Conservation (phyloP, 2,797 vertebrate genomes). For the Phaenicophaeus curvirostris region DNA sequence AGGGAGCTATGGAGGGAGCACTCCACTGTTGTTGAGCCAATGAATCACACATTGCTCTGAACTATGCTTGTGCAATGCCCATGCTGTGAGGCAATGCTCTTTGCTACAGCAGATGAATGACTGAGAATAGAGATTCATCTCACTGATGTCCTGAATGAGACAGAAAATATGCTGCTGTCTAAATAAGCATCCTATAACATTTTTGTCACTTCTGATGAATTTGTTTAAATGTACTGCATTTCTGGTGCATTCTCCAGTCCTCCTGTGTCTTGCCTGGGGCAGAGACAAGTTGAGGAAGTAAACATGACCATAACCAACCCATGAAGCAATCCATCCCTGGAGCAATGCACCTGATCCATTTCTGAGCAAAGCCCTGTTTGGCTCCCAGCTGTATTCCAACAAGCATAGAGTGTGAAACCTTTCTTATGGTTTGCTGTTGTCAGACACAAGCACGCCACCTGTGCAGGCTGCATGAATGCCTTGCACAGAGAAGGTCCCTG, state of each 20-base stretch:
- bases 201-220: background rate
- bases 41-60: background rate
- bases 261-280: background rate
- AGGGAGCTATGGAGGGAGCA: background rate
- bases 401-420: background rate
- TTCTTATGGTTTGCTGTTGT: background rate
- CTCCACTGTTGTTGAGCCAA: background rate
- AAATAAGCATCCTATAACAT: background rate
- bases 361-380: background rate
- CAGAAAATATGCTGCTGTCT: background rate
- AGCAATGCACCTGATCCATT: background rate
- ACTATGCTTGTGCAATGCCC: accelerated
- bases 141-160: background rate
- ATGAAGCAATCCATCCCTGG: background rate
- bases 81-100: background rate
- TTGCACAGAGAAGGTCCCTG: background rate
- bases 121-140: background rate
- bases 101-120: background rate
- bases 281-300: background rate
- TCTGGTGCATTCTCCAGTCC: background rate
- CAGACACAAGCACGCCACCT: accelerated
- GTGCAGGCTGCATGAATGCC: background rate
- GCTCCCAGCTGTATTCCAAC: background rate
- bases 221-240: background rate
- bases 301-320: background rate